Base-by-base conservation (phyloP, 2,888 invertebrate species). In the Philonicus albiceps region DNA sequence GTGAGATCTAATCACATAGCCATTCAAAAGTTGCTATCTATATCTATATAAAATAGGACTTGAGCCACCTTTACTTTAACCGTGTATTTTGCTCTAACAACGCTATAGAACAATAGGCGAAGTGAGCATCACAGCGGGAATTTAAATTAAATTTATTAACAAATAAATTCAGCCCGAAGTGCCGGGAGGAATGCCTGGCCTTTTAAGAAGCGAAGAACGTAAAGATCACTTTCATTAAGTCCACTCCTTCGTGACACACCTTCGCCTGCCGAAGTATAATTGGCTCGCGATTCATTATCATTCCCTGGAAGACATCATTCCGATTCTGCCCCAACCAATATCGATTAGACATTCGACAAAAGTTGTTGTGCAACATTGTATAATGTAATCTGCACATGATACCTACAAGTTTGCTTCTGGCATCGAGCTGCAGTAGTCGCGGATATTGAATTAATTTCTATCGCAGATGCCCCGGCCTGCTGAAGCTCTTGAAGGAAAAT, bases 181-280 rank as follows among this genome's bases (percentile, higher is more conserved):
- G 27, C 27, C 49, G 13, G 43, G 6, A 78, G 78, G 78, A 78
- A 78, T 78, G 78, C n/a, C 19, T 78, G 27, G 30, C 78, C 49
- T 78, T 78, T 78, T 3, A 49, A 78, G 34, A 49, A 64, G 30
- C 22, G 81, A 81, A 22, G 81, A 81, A 55, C 81, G 34, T 81
- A 81, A 81, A 81, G 81, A 81, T 81, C 81, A 81, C 81, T 81
- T 81, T 81, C 64, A 81, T 30, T 81, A 81, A 81, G 64, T 81
- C 81, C 81, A 81, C 81, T 81, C 81, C 81, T 34, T 81, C 53
- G n/a, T 31, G 81, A 81, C 55, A 81, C 81, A 81, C 81, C 53
- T 64, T 64, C 64, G 16, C 19, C 19, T 16, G 31, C n/a, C n/a
- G 30, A 78, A 49, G 64, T 11, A 81, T 81, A 81, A 81, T 81